Conservation (phyloP, 2,113 vertebrate species). For the Regulus satrapa region DNA sequence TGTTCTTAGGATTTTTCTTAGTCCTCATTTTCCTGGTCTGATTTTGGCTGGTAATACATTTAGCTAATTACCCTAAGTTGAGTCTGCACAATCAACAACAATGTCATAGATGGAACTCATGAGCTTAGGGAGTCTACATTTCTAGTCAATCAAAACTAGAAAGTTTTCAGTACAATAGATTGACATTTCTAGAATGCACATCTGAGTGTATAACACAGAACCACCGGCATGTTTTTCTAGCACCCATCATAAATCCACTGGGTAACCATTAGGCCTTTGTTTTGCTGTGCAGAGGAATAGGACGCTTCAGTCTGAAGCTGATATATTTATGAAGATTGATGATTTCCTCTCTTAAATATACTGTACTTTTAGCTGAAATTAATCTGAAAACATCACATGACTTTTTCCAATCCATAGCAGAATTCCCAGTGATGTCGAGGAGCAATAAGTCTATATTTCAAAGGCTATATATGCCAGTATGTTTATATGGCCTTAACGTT, state of each 20-base stretch:
- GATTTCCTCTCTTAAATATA: neutral
- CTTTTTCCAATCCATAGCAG: neutral
- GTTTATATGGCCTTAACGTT: neutral
- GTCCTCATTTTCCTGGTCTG: neutral
- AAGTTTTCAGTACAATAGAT: neutral
- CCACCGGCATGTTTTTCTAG: neutral
- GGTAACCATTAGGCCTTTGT: neutral
- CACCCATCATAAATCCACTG: neutral
- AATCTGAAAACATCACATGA: neutral
- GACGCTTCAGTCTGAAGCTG: neutral
- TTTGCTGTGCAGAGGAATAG: rapidly evolving
- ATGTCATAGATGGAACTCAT: rapidly evolving
- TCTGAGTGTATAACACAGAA: neutral
- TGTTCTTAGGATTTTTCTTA: neutral
- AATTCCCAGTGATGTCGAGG: neutral
- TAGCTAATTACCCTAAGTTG: neutral
- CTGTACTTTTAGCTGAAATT: neutral
- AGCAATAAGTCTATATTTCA: neutral
- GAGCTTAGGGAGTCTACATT: neutral
- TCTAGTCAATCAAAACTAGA: neutral
- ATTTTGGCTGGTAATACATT: neutral
- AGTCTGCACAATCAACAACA: neutral
- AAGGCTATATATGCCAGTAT: neutral
- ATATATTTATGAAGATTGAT: neutral
- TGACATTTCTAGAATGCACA: neutral